Percentiles rank a stretch among this genome's conserved stretches.
phyloP scores from a whole-genome alignment of 2,888 invertebrate species.

The Drosophila fungiperda region DNA sequence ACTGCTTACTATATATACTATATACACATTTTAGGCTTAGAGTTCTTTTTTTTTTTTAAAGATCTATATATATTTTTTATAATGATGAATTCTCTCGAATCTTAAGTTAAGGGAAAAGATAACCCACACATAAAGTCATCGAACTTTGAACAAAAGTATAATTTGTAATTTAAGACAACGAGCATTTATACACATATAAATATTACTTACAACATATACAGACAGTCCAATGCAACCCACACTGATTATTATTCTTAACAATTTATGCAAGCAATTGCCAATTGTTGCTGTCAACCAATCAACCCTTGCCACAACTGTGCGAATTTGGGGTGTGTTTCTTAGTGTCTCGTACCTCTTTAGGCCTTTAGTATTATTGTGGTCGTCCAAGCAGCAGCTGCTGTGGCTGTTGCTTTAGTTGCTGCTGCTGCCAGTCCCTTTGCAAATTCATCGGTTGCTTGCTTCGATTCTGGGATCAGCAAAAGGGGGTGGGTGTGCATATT shows the following conservation, averaged over 20 bases:
- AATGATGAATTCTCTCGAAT: conserved; percentile 38
- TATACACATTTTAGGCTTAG: conserved; percentile 31
- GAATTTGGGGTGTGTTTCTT: conserved; percentile 23
- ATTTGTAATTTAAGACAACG: conserved; percentile 30
- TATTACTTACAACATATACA: conserved; percentile 20
- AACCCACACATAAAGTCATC: conserved; percentile 21
- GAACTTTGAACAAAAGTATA: conserved; percentile 27
- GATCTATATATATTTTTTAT: conserved; percentile 19
- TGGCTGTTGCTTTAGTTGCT: neutral
- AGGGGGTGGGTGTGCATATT: conserved; percentile 40
- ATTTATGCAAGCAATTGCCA: conserved; percentile 26
- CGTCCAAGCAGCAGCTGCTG: conserved; percentile 34
- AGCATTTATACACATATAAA: conserved; percentile 46
- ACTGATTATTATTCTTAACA: conserved; percentile 31
- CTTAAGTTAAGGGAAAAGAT: conserved; percentile 55
- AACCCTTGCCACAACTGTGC: conserved; percentile 31
- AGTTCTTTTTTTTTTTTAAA: conserved; percentile 9
- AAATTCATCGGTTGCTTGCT: conserved; percentile 29
- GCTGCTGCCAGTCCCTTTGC: conserved; percentile 42
- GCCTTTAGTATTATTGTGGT: conserved; percentile 20
- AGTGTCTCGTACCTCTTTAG: conserved; percentile 21
- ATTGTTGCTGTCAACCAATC: conserved; percentile 16
- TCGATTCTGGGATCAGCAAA: conserved; percentile 52
- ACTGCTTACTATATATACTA: conserved; percentile 26
- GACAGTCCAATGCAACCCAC: conserved; percentile 51